A percentile compares a stretch with the other conserved stretches of the same genome.
These are phyloP conservation scores for Cardinalis cardinalis DNA, from an alignment of 2,113 vertebrate genomes.

Conservation along the genomic window DNA sequence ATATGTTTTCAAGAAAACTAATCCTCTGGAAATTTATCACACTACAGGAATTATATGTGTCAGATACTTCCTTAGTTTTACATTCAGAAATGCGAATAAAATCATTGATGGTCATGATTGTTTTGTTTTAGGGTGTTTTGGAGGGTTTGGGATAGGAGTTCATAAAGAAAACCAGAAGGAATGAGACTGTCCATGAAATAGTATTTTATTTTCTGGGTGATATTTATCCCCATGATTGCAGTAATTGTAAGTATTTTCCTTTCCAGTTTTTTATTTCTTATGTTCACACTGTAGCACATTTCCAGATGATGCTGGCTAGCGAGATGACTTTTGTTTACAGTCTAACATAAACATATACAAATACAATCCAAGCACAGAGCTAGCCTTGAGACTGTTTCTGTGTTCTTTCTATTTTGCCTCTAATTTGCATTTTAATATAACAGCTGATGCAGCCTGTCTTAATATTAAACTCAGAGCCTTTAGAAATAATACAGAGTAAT, in stretches of 20 bases:
- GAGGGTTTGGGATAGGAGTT: not conserved
- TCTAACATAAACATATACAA: not conserved
- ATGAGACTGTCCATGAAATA: not conserved
- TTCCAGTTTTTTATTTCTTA: not conserved
- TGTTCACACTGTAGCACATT: not conserved
- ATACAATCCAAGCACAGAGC: not conserved
- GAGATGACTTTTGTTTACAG: not conserved
- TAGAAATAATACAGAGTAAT: not conserved
- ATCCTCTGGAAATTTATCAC: not conserved
- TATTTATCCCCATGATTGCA: not conserved
- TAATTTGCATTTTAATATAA: not conserved
- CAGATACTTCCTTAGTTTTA: not conserved
- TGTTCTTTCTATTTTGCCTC: not conserved
- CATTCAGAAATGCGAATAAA: not conserved
- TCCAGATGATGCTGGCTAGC: not conserved
- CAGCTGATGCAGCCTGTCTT: not conserved
- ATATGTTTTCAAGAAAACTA: not conserved
- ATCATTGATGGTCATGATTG: not conserved
- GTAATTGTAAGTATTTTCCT: not conserved
- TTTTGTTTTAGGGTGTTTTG: rapidly evolving
- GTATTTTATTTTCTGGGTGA: not conserved
- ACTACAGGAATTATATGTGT: not conserved
- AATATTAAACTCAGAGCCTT: not conserved
- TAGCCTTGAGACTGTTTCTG: not conserved
- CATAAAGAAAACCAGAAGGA: not conserved